These are phyloP conservation scores for Drosophila sp. DNA, from an alignment of 1,140 invertebrate genomes.

Conservation along the genomic window DNA sequence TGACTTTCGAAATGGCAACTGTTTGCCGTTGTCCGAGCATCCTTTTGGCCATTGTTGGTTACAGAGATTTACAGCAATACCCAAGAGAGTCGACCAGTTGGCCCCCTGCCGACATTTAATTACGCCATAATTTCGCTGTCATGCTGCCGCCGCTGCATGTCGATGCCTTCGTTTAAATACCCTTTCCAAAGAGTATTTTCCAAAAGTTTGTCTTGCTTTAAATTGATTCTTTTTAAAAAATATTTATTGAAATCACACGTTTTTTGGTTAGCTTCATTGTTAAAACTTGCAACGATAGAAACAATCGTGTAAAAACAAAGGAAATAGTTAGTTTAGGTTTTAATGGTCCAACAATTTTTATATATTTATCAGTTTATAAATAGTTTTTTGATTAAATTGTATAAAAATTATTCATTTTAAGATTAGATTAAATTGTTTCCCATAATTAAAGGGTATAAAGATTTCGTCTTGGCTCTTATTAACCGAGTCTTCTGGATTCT, in stretches of 20 bases:
- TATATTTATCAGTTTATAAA: too few species aligned
- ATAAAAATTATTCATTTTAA: too few species aligned
- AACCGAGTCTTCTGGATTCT: neutral
- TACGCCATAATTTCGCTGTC: conserved; percentile 72
- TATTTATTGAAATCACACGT: too few species aligned
- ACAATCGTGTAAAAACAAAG: too few species aligned
- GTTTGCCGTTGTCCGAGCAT: conserved; percentile 47
- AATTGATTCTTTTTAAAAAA: too few species aligned
- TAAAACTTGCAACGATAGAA: too few species aligned
- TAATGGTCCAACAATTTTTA: too few species aligned
- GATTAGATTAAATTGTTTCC: too few species aligned
- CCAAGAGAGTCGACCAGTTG: conserved; percentile 19
- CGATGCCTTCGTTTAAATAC: conserved; percentile 1
- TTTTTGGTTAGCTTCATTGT: too few species aligned
- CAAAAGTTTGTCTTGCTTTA: too few species aligned
- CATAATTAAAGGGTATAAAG: neutral
- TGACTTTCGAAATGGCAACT: conserved; percentile 59
- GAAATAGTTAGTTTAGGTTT: too few species aligned
- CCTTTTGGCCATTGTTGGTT: conserved; percentile 49
- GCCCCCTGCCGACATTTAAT: conserved; percentile 59
- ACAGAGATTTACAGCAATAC: conserved; percentile 66
- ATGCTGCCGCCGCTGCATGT: neutral
- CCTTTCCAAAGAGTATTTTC: neutral
- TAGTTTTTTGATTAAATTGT: too few species aligned
- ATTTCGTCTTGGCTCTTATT: neutral